Evolutionary conservation across 2,113 vertebrate genomes (phyloP).

Genomic region (Notothenia rossii): DNA sequence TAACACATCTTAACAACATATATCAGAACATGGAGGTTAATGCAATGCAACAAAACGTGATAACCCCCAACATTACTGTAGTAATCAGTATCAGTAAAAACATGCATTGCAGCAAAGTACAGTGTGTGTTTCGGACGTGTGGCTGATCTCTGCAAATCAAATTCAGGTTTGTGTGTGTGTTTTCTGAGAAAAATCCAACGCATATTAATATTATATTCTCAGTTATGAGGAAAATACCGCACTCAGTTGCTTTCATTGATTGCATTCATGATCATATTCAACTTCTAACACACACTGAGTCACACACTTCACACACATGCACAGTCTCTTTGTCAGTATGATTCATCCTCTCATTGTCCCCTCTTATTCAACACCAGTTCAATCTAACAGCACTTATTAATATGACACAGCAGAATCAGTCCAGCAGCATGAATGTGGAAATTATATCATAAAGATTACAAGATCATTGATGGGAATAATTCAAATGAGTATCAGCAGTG

Average conservation of each 20-base stretch:
- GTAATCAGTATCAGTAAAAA: too few relatives aligned
- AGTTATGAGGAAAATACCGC: constrained; percentile 32
- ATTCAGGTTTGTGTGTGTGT: too few relatives aligned
- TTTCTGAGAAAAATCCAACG: neutral
- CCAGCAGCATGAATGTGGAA: neutral
- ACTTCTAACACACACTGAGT: neutral
- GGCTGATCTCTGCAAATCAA: too few relatives aligned
- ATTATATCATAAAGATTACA: neutral
- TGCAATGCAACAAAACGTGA: too few relatives aligned
- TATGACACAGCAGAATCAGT: constrained; percentile 15
- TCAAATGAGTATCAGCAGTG: neutral
- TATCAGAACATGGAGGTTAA: too few relatives aligned
- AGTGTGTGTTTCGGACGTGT: too few relatives aligned
- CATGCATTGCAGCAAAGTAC: too few relatives aligned
- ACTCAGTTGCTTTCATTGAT: constrained; percentile 45
- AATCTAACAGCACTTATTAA: neutral
- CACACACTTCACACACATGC: neutral
- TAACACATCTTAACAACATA: too few relatives aligned
- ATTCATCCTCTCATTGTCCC: constrained; percentile 6
- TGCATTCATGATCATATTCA: constrained; percentile 32
- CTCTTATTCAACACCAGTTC: neutral
- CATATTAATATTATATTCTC: constrained; percentile 47
- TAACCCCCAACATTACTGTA: too few relatives aligned
- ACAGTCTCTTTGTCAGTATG: neutral
- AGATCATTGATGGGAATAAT: constrained; percentile 1